Evolutionary conservation across 53 echinoderm and acorn worm genomes (phyloP), one percentile per base, ranked within the genome.

Genomic region (Zoroaster sp.): DNA sequence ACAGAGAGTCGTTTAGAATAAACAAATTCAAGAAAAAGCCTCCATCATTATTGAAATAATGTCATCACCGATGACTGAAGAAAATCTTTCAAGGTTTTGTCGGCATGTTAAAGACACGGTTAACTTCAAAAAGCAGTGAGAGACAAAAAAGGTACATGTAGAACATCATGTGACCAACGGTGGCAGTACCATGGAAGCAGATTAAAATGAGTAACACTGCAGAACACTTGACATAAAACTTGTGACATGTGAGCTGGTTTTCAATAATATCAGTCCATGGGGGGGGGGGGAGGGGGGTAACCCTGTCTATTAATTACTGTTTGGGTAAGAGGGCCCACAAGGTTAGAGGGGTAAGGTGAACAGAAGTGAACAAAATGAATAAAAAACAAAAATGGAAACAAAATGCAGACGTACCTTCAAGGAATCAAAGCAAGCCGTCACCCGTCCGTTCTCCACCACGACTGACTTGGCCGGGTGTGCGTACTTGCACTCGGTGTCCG

Each of bases 341-440:
- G 35, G 69, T 12, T 34, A 69, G 36, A 30, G 32, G 69, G n/a
- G n/a, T n/a, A n/a, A 35, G 35, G 69, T 69, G 11, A 35, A 36
- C 34, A 31, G 35, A 35, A n/a, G n/a, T n/a, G n/a, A n/a, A 17
- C 33, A 36, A 17, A 69, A 34, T 34, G 13, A 65, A 35, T 40
- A 79, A 46, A 8, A 37, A 32, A 69, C 23, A 44, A 42, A 70
- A 8, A 42, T 4, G 38, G 12, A 31, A 85, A 70, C 38, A 32
- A 69, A 85, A 25, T 12, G 32, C 11, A 14, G 38, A 88, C 99
- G 87, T 94, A 99, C 99, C 99, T 99, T 99, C 74, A 99, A 90
- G 86, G 99, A 99, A 75, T 99, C 99, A 91, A 96, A 99, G 88
- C 99, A 99, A 88, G 99, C 99, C 25, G 94, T 99, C 39, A 99